Evolutionary conservation across 2,113 vertebrate genomes (phyloP).

Genomic region (Pelobates fuscus): DNA sequence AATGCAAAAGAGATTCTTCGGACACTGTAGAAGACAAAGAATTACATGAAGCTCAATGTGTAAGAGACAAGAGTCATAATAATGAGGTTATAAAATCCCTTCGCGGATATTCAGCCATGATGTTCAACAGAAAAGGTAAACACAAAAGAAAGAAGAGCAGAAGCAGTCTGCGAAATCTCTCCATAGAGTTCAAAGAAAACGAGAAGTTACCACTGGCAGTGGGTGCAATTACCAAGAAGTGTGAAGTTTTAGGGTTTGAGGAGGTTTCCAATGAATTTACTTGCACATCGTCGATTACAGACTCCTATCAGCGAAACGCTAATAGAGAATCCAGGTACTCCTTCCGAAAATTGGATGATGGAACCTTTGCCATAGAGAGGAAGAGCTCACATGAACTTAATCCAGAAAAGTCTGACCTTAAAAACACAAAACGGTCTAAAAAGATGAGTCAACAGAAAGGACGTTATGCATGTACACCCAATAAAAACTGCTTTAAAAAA

Average conservation of each 20-base stretch:
- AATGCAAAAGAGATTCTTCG: constrained; percentile 14
- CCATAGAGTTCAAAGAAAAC: constrained; percentile 46
- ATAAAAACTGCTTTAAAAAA: constrained; percentile 74
- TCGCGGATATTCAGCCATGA: constrained; percentile 52
- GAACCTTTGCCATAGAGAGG: constrained; percentile 60
- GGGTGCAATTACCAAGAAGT: constrained; percentile 8
- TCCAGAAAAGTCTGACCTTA: constrained; percentile 58
- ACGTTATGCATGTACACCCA: constrained; percentile 57
- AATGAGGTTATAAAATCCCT: not conserved
- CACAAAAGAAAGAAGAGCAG: constrained; percentile 51
- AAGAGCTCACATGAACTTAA: constrained; percentile 59
- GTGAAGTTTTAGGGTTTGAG: constrained; percentile 21
- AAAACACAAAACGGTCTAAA: constrained; percentile 35
- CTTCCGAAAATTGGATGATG: constrained; percentile 25
- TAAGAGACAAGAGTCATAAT: not conserved
- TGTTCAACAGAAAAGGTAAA: constrained; percentile 49
- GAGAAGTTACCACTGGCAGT: constrained; percentile 37
- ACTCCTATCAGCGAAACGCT: constrained; percentile 35
- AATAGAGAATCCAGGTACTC: constrained; percentile 38
- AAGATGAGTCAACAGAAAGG: constrained; percentile 41
- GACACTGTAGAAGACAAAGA: not conserved
- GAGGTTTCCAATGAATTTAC: constrained; percentile 46
- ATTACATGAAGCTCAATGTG: not conserved
- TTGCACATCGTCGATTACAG: constrained; percentile 45
- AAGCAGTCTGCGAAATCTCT: constrained; percentile 24